Percentiles rank a stretch among this genome's conserved stretches.
These are phyloP conservation scores for Lemur catta DNA, from an alignment of 2,797 vertebrate species.

Conservation along the genomic window DNA sequence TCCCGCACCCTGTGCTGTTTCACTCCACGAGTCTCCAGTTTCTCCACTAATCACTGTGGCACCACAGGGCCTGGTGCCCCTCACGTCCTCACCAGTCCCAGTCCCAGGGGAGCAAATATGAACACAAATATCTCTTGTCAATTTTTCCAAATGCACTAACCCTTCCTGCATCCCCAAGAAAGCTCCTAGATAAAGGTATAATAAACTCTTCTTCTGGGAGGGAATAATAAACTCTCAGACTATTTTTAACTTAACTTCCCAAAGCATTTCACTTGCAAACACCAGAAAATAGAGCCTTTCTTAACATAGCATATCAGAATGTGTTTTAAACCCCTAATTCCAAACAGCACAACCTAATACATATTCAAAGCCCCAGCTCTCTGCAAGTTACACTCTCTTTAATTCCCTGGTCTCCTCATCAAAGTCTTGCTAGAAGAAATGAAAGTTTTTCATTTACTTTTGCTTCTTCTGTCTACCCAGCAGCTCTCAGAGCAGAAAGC, in stretches of 20 bases:
- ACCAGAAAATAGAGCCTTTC: neutral
- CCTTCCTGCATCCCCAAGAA: neutral
- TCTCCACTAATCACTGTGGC: neutral
- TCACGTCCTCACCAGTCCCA: rapidly evolving
- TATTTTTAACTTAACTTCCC: neutral
- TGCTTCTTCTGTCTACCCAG: neutral
- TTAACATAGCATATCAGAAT: neutral
- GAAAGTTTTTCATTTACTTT: neutral
- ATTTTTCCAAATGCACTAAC: neutral
- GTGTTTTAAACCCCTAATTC: neutral
- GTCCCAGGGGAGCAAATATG: neutral
- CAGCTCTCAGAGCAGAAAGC: neutral
- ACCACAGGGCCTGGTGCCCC: neutral
- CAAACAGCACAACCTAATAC: neutral
- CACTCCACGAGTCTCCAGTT: rapidly evolving
- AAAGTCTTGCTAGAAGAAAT: neutral
- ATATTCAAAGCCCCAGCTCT: neutral
- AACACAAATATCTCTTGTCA: neutral
- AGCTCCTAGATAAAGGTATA: neutral
- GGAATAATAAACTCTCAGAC: neutral
- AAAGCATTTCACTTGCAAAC: neutral
- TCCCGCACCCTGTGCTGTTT: neutral
- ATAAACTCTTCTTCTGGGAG: neutral
- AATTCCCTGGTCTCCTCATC: neutral
- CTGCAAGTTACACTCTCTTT: neutral